Conservation (phyloP, 2,797 vertebrate species). For the Falco columbarius region DNA sequence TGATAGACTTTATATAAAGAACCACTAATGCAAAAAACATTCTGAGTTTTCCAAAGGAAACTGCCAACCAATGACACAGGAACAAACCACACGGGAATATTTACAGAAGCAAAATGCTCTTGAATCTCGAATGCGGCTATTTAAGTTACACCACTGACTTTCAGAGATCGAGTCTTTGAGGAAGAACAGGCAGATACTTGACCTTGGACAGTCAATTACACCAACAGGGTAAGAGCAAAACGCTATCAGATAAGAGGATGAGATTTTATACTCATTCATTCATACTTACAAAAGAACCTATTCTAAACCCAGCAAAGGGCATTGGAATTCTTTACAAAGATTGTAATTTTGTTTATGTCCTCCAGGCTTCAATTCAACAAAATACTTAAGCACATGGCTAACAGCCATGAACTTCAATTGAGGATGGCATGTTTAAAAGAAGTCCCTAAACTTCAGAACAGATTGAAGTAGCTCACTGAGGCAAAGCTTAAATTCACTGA, state of each 20-base stretch:
- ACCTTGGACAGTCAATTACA: neutral
- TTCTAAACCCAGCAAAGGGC: neutral
- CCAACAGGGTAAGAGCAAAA: neutral
- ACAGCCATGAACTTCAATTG: neutral
- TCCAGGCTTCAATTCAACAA: neutral
- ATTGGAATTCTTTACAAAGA: neutral
- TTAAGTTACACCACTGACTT: neutral
- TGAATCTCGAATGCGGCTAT: neutral
- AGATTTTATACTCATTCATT: neutral
- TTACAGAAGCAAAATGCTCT: neutral
- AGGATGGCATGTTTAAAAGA: neutral
- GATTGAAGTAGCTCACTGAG: neutral
- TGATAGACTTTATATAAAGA: neutral
- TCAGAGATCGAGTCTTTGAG: neutral
- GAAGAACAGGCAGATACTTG: neutral
- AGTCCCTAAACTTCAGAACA: neutral
- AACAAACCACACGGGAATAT: neutral
- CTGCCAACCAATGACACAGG: neutral
- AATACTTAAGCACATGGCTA: neutral
- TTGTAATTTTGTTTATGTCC: neutral
- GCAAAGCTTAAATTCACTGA: neutral
- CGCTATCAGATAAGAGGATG: neutral
- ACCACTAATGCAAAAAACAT: neutral
- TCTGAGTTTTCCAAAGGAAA: neutral
- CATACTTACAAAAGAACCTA: neutral